Evolutionary conservation across 2,888 invertebrate genomes (phyloP).

Genomic region (Eupsilia transversa): DNA sequence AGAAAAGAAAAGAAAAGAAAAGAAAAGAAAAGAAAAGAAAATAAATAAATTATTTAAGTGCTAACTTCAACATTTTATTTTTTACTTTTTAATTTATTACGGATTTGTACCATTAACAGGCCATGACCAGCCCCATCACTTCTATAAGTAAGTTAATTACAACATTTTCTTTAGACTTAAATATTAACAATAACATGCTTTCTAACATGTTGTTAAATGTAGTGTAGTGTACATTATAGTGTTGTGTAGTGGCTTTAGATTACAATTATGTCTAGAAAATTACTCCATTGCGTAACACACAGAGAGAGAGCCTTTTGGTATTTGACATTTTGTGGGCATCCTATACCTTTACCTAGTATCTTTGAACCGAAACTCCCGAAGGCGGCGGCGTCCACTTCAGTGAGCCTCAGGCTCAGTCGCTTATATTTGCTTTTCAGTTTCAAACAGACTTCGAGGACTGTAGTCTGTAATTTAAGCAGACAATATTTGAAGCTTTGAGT

Average conservation of each 20-base stretch:
- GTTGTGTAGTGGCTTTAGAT: background rate
- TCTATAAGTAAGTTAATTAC: too few relatives aligned
- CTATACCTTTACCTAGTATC: slow-evolving; percentile 14
- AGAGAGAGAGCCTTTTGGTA: slow-evolving; percentile 31
- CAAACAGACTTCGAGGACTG: background rate
- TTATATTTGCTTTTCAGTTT: slow-evolving; percentile 31
- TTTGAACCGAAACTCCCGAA: slow-evolving; percentile 30
- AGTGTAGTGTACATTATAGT: background rate
- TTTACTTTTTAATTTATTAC: too few relatives aligned
- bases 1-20: background rate
- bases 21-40: too few relatives aligned
- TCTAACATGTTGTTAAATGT: background rate
- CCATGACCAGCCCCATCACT: too few relatives aligned
- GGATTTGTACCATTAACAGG: too few relatives aligned
- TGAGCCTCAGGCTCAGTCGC: background rate
- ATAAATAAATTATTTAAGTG: background rate
- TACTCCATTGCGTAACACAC: too few relatives aligned
- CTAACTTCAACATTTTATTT: too few relatives aligned
- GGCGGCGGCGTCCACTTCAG: slow-evolving; percentile 15
- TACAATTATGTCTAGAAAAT: background rate
- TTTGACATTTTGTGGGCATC: slow-evolving; percentile 44
- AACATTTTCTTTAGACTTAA: too few relatives aligned
- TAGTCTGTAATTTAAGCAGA: slow-evolving; percentile 10
- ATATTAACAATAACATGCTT: too few relatives aligned
- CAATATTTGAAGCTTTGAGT: background rate